Evolutionary conservation across 2,888 invertebrate species (phyloP), one percentile per base, ranked within the genome.

Genomic region (Drosophila merina): DNA sequence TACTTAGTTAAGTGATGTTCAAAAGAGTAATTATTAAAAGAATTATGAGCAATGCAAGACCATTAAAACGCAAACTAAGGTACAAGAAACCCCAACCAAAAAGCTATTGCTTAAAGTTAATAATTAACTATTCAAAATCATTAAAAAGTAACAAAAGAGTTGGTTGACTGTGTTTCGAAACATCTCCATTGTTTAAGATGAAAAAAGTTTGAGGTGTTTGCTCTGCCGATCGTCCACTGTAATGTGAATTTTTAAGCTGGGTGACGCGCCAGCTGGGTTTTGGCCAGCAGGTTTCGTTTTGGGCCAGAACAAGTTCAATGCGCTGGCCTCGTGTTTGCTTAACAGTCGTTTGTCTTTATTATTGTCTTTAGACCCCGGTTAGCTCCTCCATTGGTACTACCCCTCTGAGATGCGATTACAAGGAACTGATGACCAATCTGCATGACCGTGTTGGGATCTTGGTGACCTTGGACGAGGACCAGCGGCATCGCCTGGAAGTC

Each of bases 391-490:
- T 0, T 63, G 14, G 7, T 6, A 0, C 50, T 9, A 28, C 62
- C 5, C 33, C 54, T 2, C n/a, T 57, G 7, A 64, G 70, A 2
- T 79, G 73, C 28, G 87, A 89, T 40, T 76, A 83, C 36, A 85
- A 82, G 75, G 86, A 89, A 14, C 71, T 91, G 60, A 73, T 92
- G 71, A 84, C 79, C 33, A 88, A 88, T 60, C 69, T 92, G 8
- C 85, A 90, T 44, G 92, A 92, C 74, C 90, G 91, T 10, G 77
- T 92, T 10, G 82, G 89, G 36, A 79, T 90, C 48, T 75, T 92
- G 71, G 88, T 89, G 62, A 87, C 90, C 52, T 78, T 91, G 72
- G 90, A 91, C 58, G 90, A 91, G 70, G 90, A 91, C 71, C 89
- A 91, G 60, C 88, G 91, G 25, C 74, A 81, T 55, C 90, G 90